Conservation (phyloP, 2,113 vertebrate genomes). For the Paralichthys olivaceus region DNA sequence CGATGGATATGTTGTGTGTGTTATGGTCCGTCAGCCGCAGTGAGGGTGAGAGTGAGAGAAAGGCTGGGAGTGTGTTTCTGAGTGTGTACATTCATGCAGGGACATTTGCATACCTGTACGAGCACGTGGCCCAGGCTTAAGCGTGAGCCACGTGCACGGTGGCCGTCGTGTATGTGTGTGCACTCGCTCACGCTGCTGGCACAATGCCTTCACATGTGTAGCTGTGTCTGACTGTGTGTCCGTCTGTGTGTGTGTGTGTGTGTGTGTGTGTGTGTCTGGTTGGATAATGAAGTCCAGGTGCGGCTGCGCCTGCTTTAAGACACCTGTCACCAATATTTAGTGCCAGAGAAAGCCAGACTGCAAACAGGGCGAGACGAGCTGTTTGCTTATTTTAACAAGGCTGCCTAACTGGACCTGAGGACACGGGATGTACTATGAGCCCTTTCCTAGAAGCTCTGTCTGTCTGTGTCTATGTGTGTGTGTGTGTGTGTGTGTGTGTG, state of each 20-base stretch:
- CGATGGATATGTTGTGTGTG: neutral
- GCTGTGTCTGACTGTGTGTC: constrained; percentile 50
- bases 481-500: neutral
- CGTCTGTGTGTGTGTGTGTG: constrained; percentile 33
- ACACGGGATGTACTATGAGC: constrained; percentile 51
- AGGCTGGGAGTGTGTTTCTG: neutral
- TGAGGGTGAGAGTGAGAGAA: neutral
- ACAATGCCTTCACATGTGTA: constrained; percentile 53
- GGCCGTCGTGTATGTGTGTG: neutral
- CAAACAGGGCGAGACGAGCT: constrained; percentile 81
- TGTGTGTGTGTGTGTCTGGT: constrained; percentile 78
- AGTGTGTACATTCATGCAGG: neutral
- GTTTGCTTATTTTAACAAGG: constrained; percentile 84
- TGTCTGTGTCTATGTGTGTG: neutral
- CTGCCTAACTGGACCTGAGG: constrained; percentile 74
- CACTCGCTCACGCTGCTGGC: constrained; percentile 42
- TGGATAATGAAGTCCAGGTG: constrained; percentile 86
- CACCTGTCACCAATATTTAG: constrained; percentile 87
- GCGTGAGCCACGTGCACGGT: constrained; percentile 12
- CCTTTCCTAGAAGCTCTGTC: constrained; percentile 41
- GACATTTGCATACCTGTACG: constrained; percentile 27
- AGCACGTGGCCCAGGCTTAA: constrained; percentile 20
- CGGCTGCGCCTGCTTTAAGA: constrained; percentile 82
- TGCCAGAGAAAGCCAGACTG: constrained; percentile 85
- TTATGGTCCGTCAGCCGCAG: neutral